Conservation (phyloP, 1,140 invertebrate genomes). For the Heterodera schachtii region DNA sequence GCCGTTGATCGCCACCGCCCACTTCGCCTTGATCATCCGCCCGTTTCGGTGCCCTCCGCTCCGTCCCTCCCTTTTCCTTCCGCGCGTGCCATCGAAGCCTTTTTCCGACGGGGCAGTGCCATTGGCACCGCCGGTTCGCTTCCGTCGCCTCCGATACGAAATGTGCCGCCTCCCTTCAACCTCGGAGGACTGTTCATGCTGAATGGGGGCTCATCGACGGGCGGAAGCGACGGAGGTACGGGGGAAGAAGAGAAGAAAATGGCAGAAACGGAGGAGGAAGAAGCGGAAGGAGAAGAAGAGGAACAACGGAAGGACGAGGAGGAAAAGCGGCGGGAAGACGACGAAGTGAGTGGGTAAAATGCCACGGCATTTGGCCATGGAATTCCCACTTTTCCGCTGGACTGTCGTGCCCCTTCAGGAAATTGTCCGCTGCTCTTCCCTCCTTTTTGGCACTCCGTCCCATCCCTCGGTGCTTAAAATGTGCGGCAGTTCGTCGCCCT, state of each 20-base stretch:
- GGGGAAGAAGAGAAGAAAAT: background rate
- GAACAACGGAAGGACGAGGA: background rate
- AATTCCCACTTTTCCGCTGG: background rate
- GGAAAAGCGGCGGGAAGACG: background rate
- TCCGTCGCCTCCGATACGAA: background rate
- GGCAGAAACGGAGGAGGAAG: background rate
- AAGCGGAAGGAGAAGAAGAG: background rate
- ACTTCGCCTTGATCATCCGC: background rate
- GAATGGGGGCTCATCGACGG: slow-evolving; percentile 10
- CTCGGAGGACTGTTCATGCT: background rate
- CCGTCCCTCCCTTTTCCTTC: background rate
- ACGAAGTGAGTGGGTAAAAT: background rate
- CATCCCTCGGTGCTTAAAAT: background rate
- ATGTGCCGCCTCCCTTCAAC: background rate
- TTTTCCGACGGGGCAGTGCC: background rate
- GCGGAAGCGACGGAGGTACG: background rate
- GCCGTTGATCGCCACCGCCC: background rate
- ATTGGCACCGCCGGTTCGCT: background rate
- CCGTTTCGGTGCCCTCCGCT: background rate
- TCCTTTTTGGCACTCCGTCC: background rate
- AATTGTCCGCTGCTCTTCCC: background rate
- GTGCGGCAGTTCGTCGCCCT: background rate
- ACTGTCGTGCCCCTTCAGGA: background rate
- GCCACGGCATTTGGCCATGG: too few relatives aligned
- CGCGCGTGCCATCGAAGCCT: slow-evolving; percentile 6